Percentiles rank a stretch among this genome's conserved stretches.
These are phyloP conservation scores for Onychomys torridus DNA, from an alignment of 2,797 vertebrate genomes.

Conservation along the genomic window DNA sequence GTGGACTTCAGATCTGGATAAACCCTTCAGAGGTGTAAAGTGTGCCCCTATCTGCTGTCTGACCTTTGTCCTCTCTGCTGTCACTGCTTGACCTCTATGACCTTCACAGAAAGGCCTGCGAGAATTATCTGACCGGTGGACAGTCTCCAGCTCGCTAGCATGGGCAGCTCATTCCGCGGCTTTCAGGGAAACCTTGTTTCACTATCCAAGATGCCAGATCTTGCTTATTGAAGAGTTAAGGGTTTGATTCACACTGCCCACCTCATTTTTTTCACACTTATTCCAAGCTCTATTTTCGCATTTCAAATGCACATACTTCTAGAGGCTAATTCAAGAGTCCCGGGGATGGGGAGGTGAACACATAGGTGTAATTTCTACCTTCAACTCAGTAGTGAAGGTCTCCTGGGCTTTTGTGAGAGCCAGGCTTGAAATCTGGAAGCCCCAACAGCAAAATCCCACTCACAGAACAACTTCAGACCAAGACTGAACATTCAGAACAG, in stretches of 20 bases:
- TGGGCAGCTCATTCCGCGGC: neutral
- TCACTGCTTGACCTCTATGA: neutral
- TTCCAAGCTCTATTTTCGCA: slow-evolving; percentile 28
- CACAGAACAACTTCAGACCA: slow-evolving; percentile 49
- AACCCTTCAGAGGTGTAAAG: slow-evolving; percentile 46
- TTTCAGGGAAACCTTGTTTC: neutral
- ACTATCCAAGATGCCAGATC: neutral
- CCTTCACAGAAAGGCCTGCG: neutral
- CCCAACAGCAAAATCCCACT: slow-evolving; percentile 13
- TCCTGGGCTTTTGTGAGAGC: neutral
- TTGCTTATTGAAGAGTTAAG: neutral
- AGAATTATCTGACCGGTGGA: neutral
- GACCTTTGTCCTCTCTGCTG: neutral
- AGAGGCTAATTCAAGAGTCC: neutral
- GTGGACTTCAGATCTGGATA: slow-evolving; percentile 40
- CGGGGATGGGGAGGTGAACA: neutral
- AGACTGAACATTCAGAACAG: slow-evolving; percentile 51
- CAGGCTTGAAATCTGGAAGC: neutral
- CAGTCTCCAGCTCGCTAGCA: neutral
- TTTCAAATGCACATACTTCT: slow-evolving; percentile 18
- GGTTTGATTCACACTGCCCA: slow-evolving; percentile 14
- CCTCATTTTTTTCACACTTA: slow-evolving; percentile 25
- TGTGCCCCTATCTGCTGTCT: neutral
- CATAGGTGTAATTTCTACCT: neutral
- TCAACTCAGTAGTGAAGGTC: neutral